These are phyloP conservation scores for Falco biarmicus DNA, from an alignment of 2,797 vertebrate species.

Conservation along the genomic window DNA sequence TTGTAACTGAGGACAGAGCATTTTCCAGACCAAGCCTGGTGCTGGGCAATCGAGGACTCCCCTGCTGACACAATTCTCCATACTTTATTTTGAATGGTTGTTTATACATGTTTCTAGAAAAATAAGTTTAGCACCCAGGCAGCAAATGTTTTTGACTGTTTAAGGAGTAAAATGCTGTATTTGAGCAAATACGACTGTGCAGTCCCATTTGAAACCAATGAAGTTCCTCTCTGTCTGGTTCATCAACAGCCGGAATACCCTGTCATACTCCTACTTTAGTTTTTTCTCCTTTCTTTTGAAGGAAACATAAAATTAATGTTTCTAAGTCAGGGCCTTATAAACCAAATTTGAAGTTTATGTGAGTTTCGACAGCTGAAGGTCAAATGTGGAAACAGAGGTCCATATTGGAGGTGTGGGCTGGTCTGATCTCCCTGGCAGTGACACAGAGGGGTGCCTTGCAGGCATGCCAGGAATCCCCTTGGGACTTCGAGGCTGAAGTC, in stretches of 20 bases:
- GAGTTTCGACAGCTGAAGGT: neutral
- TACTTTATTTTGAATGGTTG: conserved; percentile 10
- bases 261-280: neutral
- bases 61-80: neutral
- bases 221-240: neutral
- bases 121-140: neutral
- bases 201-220: neutral
- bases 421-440: neutral
- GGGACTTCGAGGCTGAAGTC: neutral
- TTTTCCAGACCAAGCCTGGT: neutral
- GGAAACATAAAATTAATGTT: neutral
- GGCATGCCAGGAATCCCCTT: neutral
- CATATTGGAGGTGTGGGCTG: neutral
- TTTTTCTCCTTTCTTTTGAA: neutral
- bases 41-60: neutral
- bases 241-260: neutral
- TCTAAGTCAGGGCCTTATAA: neutral
- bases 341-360: neutral
- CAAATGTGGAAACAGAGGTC: neutral
- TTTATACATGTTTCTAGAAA: conserved; percentile 38
- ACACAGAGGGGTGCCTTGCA: neutral
- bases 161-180: neutral
- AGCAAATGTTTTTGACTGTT: neutral
- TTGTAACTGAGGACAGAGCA: neutral
- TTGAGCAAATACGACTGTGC: conserved; percentile 44